Conservation (phyloP, 2,113 vertebrate genomes). For the Cavia aperea region DNA sequence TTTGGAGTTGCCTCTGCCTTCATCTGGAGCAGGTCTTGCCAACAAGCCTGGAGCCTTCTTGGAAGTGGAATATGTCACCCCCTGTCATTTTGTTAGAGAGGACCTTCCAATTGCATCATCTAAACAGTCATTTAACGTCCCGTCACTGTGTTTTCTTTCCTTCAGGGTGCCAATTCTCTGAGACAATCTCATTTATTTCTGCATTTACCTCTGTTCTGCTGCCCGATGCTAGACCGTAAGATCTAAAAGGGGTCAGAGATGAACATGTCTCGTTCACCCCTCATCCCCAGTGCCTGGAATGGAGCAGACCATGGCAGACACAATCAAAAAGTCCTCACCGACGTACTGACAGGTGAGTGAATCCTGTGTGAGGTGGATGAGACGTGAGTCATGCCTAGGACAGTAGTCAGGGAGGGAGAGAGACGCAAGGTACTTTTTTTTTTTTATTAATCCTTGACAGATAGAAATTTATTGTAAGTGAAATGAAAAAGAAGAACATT, state of each 20-base stretch:
- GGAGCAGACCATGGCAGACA: neutral
- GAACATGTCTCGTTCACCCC: fast-evolving
- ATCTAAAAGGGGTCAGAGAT: too few relatives aligned
- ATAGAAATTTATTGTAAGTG: neutral
- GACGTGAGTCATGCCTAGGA: fast-evolving
- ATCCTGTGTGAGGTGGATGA: neutral
- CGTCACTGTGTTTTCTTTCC: neutral
- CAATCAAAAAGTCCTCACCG: fast-evolving
- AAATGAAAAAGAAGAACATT: neutral
- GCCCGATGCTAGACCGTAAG: neutral
- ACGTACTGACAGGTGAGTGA: neutral
- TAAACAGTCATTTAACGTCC: fast-evolving
- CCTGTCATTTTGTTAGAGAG: fast-evolving
- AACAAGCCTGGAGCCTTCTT: fast-evolving
- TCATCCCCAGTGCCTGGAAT: neutral
- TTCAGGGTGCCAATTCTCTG: neutral
- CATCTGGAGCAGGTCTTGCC: fast-evolving
- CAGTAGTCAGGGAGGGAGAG: neutral
- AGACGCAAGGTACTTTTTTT: too few relatives aligned
- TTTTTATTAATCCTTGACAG: neutral
- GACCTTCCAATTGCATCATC: fast-evolving
- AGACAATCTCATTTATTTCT: fast-evolving
- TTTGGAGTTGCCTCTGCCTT: neutral
- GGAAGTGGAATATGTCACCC: too few relatives aligned
- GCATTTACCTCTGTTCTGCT: neutral